Base-by-base conservation (phyloP, 2,888 invertebrate genomes). In the Autographa gamma region DNA sequence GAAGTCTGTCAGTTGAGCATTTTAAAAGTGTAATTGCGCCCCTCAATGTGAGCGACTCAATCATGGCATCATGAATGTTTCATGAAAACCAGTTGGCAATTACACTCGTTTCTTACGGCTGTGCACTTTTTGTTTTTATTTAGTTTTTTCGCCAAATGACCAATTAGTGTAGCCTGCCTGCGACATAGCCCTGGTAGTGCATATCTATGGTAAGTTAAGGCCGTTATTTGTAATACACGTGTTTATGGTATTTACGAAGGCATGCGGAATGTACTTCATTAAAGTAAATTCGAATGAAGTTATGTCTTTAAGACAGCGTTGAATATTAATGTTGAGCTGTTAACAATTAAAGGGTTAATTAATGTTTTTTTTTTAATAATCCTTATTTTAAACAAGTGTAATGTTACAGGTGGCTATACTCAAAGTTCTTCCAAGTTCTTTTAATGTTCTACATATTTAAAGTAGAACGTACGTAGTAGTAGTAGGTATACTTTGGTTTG, bases 11-110 rank as follows among this genome's bases (percentile, higher is more conserved):
- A 79, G 80, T 73, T 77, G 62, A 82, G 81, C 84, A 85, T 89
- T 85, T 90, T 89, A 84, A 86, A 87, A 91, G 86, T 89, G 88
- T 82, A 87, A 88, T 84, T 86, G 82, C 85, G 77, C 79, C 69
- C 71, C 70, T 83, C 83, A 79, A 85, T 84, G 84, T 78, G 83
- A 86, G 90, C 91, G 88, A 89, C 93, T 93, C 93, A 92, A 93
- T 93, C 91, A 89, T 88, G 82, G 84, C 82, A 80, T 86, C 90
- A 93, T 93, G 92, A 92, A 93, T 93, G 88, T 93, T 93, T 91
- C 92, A 93, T 93, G 89, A 85, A 89, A 90, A 90, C 92, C 88
- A 79, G 90, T 90, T 89, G 75, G 80, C 89, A 89, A 92, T 93
- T 91, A 90, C 88, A 82, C 81, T 77, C 79, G 84, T 75, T 73